Base-by-base conservation (phyloP, 1,140 invertebrate genomes). In the Drosophila serrata region DNA sequence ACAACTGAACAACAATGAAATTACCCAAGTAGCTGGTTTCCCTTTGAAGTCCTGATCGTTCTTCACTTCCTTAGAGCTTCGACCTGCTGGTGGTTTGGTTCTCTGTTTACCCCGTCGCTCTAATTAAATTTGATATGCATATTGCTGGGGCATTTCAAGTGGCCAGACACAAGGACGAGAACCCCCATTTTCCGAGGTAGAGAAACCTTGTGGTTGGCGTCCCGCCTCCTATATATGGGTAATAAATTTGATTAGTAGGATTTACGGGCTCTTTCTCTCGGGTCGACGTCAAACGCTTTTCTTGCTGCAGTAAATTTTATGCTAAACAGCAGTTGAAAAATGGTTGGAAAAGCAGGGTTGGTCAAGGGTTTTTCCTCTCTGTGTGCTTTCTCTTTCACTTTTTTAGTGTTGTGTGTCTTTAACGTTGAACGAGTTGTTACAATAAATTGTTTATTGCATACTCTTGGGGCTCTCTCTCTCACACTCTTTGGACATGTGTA, bases 71-170 rank as follows among this genome's bases (percentile, higher is more conserved):
- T 51, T 51, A 24, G 19, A 29, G 8, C 45, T 19, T 17, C 15
- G 45, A 49, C n/a, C 43, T 73, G 42, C 68, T 70, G 64, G 64
- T 90, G 81, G 74, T 74, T 74, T 78, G 77, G 75, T 75, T 90
- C 81, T 88, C 81, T 88, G 85, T 90, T 88, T 90, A 88, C 73
- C 33, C 42, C 77, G 85, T 75, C 77, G 62, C 69, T 75, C 84
- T 88, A 88, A 88, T 88, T 88, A 88, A 88, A 88, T 88, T 90
- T 88, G 88, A 90, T 90, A 88, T 88, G 81, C 84, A 88, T 88
- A 88, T 88, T 85, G 84, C 85, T 46, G 65, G 69, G 61, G 60
- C 76, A 73, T 90, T 87, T 80, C 72, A 87, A 87, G 79, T 79
- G 75, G 75, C 58, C 75, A 74, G 68, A 39, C 31, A 42, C 19